phyloP scores from a whole-genome alignment of 2,888 invertebrate species.

The Eristalis intricaria region DNA sequence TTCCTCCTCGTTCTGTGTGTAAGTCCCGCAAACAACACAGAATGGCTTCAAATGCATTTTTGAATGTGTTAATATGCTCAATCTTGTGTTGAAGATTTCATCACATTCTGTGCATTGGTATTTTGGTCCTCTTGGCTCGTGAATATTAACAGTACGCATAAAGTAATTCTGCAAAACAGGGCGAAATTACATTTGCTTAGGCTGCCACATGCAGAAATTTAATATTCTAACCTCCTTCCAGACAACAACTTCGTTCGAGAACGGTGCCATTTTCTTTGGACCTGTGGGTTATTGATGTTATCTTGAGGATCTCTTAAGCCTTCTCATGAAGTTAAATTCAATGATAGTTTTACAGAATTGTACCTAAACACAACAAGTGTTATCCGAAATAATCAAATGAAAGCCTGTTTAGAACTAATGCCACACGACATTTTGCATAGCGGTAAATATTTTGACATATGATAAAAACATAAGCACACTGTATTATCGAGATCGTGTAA shows the following conservation, averaged over 20 bases:
- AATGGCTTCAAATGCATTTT: conserved; percentile 64
- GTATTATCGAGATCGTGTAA: too few relatives aligned
- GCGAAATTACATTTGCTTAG: neutral
- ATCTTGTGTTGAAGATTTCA: conserved; percentile 57
- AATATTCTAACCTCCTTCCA: conserved; percentile 53
- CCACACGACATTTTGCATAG: neutral
- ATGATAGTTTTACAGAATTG: neutral
- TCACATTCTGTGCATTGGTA: conserved; percentile 54
- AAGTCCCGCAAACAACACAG: conserved; percentile 56
- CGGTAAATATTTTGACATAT: conserved; percentile 42
- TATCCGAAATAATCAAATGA: neutral
- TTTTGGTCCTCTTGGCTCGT: conserved; percentile 64
- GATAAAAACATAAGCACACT: neutral
- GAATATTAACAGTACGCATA: conserved; percentile 47
- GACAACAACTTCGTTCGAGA: conserved; percentile 17
- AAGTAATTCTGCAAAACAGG: conserved; percentile 49
- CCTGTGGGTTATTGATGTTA: neutral
- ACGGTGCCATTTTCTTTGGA: conserved; percentile 11
- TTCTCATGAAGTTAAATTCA: neutral
- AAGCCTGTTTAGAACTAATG: neutral
- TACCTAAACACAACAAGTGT: neutral
- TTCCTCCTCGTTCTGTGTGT: conserved; percentile 45
- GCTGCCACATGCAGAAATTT: neutral
- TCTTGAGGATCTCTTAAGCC: neutral
- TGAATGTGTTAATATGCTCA: conserved; percentile 65